Percentiles rank a stretch among this genome's conserved stretches.
Conservation (phyloP, 1,140 invertebrate species). For the Pomphorhynchus laevis region DNA sequence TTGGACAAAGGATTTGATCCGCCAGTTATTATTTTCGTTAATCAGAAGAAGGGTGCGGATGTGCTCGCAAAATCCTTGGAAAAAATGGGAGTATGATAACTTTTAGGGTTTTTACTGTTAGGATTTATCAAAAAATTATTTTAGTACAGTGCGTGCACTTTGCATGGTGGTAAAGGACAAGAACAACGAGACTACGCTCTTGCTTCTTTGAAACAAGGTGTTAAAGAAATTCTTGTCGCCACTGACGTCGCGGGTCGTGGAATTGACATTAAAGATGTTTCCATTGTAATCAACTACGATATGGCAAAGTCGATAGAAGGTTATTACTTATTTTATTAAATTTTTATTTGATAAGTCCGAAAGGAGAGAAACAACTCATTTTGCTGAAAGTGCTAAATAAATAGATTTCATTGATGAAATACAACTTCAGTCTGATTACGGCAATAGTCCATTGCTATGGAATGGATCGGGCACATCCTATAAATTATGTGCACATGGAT, state of each 20-base stretch:
- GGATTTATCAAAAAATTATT: conserved; percentile 12
- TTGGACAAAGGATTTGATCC: conserved; percentile 42
- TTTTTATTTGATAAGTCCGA: too few species aligned
- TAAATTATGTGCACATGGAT: too few species aligned
- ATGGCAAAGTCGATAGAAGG: conserved; percentile 94
- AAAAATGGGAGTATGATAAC: conserved; percentile 37
- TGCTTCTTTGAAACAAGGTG: conserved; percentile 54
- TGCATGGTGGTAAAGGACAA: conserved; percentile 97
- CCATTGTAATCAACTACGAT: conserved; percentile 89
- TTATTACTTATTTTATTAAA: conserved; percentile 19
- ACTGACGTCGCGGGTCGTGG: conserved; percentile 96
- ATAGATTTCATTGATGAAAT: conserved; percentile 1
- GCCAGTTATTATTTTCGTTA: conserved; percentile 95
- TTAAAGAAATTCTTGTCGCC: conserved; percentile 88
- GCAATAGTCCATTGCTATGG: too few species aligned
- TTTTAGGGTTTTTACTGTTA: conserved; percentile 1
- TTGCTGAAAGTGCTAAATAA: neutral
- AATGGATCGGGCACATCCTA: too few species aligned
- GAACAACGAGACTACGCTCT: conserved; percentile 93
- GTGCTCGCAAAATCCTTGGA: conserved; percentile 74
- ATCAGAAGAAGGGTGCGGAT: conserved; percentile 97
- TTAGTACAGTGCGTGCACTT: conserved; percentile 57
- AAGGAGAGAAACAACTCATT: conserved; percentile 4
- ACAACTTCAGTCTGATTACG: neutral
- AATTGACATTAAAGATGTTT: conserved; percentile 98